phyloP scores from a whole-genome alignment of 2,113 vertebrate genomes.

The Halichoeres trimaculatus region DNA sequence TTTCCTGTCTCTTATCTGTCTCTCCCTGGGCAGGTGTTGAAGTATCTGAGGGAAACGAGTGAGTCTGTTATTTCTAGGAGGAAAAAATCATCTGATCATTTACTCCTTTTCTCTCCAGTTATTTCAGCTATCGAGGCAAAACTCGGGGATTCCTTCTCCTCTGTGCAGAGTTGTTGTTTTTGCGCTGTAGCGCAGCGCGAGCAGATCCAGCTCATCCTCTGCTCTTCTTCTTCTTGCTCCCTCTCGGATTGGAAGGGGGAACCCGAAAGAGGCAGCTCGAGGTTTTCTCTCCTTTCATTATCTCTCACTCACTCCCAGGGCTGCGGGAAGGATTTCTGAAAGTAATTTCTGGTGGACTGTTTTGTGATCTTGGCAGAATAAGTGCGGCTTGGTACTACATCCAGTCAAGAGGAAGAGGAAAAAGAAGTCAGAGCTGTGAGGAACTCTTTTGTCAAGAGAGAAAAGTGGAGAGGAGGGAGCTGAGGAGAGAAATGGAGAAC shows the following conservation, averaged over 20 bases:
- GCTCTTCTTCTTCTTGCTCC: neutral
- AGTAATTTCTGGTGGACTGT: slow-evolving; percentile 45
- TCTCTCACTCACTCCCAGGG: neutral
- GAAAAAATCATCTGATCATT: slow-evolving; percentile 8
- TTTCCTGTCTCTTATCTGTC: slow-evolving; percentile 46
- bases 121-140: slow-evolving; percentile 32
- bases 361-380: slow-evolving; percentile 5
- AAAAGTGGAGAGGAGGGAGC: slow-evolving; percentile 2
- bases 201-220: neutral
- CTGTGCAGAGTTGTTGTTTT: slow-evolving; percentile 8
- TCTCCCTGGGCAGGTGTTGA: slow-evolving; percentile 42
- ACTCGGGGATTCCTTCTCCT: neutral
- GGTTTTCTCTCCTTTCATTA: neutral
- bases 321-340: slow-evolving; percentile 28
- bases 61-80: slow-evolving; percentile 18
- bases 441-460: slow-evolving; percentile 6
- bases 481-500: slow-evolving; percentile 20
- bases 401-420: neutral
- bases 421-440: slow-evolving; percentile 11
- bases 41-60: slow-evolving; percentile 30
- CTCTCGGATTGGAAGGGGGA: slow-evolving; percentile 17
- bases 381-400: neutral
- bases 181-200: neutral
- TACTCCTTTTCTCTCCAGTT: neutral
- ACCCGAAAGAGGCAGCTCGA: slow-evolving; percentile 37